Evolutionary conservation across 1,140 invertebrate genomes (phyloP), one percentile per base, ranked within the genome.

Genomic region (Drosophila prosaltans): DNA sequence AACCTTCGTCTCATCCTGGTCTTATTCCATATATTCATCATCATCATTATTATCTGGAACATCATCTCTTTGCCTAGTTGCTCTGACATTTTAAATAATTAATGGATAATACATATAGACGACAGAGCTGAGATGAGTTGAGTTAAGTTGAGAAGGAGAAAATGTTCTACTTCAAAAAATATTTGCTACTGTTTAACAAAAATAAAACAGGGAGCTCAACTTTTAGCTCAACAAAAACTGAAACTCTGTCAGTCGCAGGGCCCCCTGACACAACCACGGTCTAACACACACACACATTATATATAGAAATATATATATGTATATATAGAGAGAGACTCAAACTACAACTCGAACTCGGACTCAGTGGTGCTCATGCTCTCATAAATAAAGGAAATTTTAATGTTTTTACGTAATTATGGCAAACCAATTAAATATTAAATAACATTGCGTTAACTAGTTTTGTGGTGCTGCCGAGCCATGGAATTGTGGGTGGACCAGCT

Each of bases 1-100:
- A 51, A 51, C 45, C 45, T 26, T 3, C 45, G 10, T 51, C 45
- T 51, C 45, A 51, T 51, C 45, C 45, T 76, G 69, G 59, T 39
- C 43, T 39, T 11, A 36, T 54, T 32, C 32, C 43, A 58, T 36
- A 40, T 40, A 61, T 57, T 45, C 74, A 59, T 74, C 74, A 72
- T 82, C 85, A 71, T 82, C 75, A 59, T 78, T 36, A 36, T 36
- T 7, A 36, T 66, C 63, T 54, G 63, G 61, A 51, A 59, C 57
- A 55, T 66, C 74, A 69, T 69, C 75, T 78, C 81, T 74, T 81
- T 76, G 79, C 82, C 82, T 82, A 86, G 82, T 78, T 82, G 68
- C 83, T 80, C 83, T 88, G 83, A 86, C 82, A 88, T 86, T 88
- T 88, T 86, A 82, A 86, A 86, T 86, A 86, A 82, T 86, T 86